These are phyloP conservation scores for Petrocephalus zakoni DNA, from an alignment of 2,113 vertebrate species.

Conservation along the genomic window DNA sequence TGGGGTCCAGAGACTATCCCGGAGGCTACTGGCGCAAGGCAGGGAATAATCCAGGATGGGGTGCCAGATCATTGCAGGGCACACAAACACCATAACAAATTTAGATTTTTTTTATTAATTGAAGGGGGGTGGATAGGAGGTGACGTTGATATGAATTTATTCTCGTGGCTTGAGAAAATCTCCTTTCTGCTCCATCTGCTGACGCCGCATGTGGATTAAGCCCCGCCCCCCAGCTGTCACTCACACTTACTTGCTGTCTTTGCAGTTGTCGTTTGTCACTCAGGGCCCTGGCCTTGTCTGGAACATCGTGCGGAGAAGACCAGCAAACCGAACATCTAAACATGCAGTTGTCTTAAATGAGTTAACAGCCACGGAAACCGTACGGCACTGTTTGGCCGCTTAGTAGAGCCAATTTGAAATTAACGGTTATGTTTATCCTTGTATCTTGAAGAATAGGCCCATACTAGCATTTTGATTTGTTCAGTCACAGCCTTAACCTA, in stretches of 20 bases:
- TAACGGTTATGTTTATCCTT: background rate
- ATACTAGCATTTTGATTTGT: background rate
- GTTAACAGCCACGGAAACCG: background rate
- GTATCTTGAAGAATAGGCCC: background rate
- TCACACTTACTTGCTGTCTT: constrained; percentile 12
- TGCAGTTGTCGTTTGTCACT: constrained; percentile 12
- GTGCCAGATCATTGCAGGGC: no score
- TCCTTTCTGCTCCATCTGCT: constrained; percentile 3
- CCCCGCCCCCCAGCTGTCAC: constrained; percentile 18
- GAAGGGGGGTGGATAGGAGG: background rate
- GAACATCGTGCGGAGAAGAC: background rate
- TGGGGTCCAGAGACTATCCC: no score
- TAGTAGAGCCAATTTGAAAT: background rate
- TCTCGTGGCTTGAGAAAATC: background rate
- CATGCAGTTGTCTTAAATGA: background rate
- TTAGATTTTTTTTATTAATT: background rate
- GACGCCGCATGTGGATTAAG: background rate
- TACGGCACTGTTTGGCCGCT: background rate
- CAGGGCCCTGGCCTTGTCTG: background rate
- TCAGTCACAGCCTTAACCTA: background rate
- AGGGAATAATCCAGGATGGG: no score
- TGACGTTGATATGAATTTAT: constrained; percentile 12
- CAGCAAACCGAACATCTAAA: background rate
- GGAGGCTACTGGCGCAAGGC: no score
- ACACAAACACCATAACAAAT: background rate